These are phyloP conservation scores for Nycticorax nycticorax DNA, from an alignment of 2,113 vertebrate genomes.

Conservation along the genomic window DNA sequence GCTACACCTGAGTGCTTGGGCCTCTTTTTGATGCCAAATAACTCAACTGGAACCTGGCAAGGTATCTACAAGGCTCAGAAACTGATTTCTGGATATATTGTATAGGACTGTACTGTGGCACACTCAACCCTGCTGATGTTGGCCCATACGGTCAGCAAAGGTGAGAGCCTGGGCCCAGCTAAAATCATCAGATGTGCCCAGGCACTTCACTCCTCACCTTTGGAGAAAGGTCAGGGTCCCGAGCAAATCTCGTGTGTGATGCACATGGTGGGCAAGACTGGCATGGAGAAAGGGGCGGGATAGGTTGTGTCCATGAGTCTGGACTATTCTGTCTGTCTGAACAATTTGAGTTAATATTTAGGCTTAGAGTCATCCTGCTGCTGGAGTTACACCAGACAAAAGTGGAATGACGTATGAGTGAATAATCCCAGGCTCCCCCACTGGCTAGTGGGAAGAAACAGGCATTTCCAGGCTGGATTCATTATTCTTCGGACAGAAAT, in stretches of 20 bases:
- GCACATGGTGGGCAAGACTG: neutral
- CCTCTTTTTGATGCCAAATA: neutral
- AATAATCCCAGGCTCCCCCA: neutral
- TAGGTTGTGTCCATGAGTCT: fast-evolving
- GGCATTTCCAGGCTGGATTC: neutral
- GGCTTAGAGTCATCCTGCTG: neutral
- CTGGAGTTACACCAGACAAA: neutral
- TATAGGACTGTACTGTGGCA: neutral
- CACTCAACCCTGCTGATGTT: neutral
- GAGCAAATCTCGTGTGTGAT: neutral
- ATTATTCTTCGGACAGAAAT: neutral
- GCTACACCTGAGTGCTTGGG: neutral
- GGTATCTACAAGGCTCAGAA: neutral
- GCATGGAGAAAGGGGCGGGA: neutral
- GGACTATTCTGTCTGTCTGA: neutral
- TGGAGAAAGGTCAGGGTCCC: neutral
- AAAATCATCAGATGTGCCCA: neutral
- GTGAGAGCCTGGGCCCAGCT: neutral
- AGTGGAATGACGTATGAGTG: neutral
- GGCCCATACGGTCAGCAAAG: neutral
- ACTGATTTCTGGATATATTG: neutral
- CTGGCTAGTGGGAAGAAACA: neutral
- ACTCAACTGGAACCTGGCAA: neutral
- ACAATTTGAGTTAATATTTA: neutral
- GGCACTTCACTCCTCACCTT: neutral